These are phyloP conservation scores for Lypha dubia DNA, from an alignment of 2,888 invertebrate species.

Conservation along the genomic window DNA sequence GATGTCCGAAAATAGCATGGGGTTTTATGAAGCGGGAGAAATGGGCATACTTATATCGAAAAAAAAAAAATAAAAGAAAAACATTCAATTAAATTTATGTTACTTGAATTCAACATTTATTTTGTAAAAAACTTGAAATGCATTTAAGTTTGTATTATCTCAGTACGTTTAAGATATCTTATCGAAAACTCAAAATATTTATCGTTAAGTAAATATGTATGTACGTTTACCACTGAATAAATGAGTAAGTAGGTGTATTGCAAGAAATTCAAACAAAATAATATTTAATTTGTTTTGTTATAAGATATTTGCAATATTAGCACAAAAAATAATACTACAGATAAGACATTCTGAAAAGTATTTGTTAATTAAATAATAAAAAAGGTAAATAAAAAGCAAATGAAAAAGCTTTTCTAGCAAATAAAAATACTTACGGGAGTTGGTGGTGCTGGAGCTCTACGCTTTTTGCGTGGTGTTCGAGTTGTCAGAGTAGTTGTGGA, in stretches of 20 bases:
- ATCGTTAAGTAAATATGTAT: slow-evolving; percentile 57
- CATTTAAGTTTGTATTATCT: not conserved
- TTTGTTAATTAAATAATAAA: slow-evolving; percentile 10
- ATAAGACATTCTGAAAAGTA: slow-evolving; percentile 3
- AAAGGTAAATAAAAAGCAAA: not conserved
- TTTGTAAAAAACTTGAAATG: not conserved
- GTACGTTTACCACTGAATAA: slow-evolving; percentile 3
- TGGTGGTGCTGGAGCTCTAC: slow-evolving; percentile 86
- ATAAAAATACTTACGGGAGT: slow-evolving; percentile 61
- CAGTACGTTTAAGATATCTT: slow-evolving; percentile 43
- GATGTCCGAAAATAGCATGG: no score
- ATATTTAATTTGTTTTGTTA: slow-evolving; percentile 19
- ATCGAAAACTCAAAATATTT: slow-evolving; percentile 38
- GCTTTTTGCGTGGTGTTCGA: slow-evolving; percentile 86
- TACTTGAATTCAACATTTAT: not conserved
- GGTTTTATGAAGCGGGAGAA: no score
- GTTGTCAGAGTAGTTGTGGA: slow-evolving; percentile 77
- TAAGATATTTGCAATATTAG: slow-evolving; percentile 30
- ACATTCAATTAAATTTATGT: no score
- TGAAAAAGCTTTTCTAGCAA: not conserved
- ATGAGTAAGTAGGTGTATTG: not conserved
- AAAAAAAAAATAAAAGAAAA: no score
- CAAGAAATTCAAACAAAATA: slow-evolving; percentile 3
- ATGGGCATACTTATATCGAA: no score
- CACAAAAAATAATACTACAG: slow-evolving; percentile 33